phyloP scores from a whole-genome alignment of 2,797 vertebrate species.

The Melopsittacus undulatus region DNA sequence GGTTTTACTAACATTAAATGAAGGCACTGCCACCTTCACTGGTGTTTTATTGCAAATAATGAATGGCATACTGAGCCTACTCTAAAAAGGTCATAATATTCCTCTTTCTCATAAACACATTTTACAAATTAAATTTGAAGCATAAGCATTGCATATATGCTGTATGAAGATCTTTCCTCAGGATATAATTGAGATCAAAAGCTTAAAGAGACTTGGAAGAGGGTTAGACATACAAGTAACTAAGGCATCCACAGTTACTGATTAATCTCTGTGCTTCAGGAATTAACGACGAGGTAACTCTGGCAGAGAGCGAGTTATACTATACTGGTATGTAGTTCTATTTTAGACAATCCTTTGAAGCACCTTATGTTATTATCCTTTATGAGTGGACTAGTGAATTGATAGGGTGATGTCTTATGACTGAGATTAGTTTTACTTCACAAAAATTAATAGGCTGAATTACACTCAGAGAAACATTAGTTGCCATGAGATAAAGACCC shows the following conservation, averaged over 20 bases:
- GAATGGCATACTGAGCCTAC: not conserved
- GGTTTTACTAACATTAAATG: not conserved
- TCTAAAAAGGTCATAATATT: not conserved
- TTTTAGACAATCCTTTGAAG: not conserved
- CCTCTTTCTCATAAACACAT: not conserved
- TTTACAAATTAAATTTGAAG: not conserved
- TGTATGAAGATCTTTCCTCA: not conserved
- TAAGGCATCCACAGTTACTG: not conserved
- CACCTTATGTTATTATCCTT: not conserved
- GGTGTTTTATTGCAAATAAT: not conserved
- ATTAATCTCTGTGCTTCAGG: not conserved
- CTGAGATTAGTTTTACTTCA: constrained; percentile 22
- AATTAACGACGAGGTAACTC: not conserved
- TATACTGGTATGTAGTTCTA: not conserved
- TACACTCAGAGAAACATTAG: not conserved
- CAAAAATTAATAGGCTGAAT: not conserved
- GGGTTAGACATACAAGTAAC: not conserved
- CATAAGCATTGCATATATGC: not conserved
- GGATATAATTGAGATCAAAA: constrained; percentile 1
- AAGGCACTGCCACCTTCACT: not conserved
- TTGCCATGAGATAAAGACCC: not conserved
- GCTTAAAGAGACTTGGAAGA: not conserved
- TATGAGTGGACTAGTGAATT: not conserved
- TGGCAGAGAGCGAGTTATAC: not conserved
- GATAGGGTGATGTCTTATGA: not conserved